Evolutionary conservation across 2,888 invertebrate genomes (phyloP).

Genomic region (Tenodera sinensis): DNA sequence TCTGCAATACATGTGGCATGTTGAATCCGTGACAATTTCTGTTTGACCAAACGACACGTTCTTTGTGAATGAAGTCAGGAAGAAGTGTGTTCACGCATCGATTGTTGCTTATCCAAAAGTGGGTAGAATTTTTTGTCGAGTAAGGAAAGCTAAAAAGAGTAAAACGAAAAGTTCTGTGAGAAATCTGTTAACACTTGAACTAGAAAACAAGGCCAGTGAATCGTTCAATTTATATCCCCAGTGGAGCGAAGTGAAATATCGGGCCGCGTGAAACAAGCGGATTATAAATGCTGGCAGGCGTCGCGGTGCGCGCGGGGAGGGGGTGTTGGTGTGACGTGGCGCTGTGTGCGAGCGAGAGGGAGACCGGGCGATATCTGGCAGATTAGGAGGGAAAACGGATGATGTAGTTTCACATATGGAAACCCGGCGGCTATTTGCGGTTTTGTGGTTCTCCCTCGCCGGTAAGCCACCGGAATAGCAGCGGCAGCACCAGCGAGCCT

Average conservation of each 20-base stretch:
- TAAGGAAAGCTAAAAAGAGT: neutral
- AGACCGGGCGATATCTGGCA: constrained; percentile 16
- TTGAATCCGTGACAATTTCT: too few species aligned
- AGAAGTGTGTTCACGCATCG: too few species aligned
- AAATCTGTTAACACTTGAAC: neutral
- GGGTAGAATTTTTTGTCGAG: neutral
- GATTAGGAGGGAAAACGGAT: constrained; percentile 22
- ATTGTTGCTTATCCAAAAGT: too few species aligned
- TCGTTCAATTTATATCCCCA: constrained; percentile 5
- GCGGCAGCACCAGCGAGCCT: neutral
- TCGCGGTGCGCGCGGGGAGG: neutral
- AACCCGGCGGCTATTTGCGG: constrained; percentile 24
- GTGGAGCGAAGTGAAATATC: neutral
- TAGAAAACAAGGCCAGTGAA: neutral
- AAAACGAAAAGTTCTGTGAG: neutral
- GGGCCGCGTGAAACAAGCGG: constrained; percentile 4
- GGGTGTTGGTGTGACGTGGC: neutral
- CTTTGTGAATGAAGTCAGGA: too few species aligned
- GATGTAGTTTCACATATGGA: constrained; percentile 25
- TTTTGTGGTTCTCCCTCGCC: constrained; percentile 17
- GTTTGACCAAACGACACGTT: too few species aligned
- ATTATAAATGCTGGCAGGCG: constrained; percentile 1
- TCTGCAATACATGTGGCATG: too few species aligned
- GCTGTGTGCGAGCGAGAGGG: neutral
- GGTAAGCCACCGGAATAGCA: constrained; percentile 15